Percentiles rank a stretch among this genome's conserved stretches.
These are phyloP conservation scores for Corydoras sp. DNA, from an alignment of 2,113 vertebrate genomes.

Conservation along the genomic window DNA sequence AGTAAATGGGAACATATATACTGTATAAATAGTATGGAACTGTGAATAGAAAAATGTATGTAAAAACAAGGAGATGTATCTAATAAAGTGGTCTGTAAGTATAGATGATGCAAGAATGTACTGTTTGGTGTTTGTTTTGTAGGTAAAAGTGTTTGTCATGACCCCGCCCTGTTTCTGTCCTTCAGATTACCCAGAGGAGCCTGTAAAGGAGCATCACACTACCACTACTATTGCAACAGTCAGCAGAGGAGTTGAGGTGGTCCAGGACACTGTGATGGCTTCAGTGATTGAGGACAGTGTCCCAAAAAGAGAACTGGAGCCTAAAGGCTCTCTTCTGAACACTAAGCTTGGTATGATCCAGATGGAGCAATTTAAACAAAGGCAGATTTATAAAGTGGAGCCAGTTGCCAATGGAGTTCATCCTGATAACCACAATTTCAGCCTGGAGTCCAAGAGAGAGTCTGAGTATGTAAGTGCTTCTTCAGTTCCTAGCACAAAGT, in stretches of 20 bases:
- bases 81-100: not conserved
- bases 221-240: conserved; percentile 50
- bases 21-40: no score
- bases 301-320: conserved; percentile 58
- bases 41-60: no score
- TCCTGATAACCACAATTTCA: conserved; percentile 85
- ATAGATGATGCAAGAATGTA: no score
- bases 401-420: conserved; percentile 71
- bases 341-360: conserved; percentile 73
- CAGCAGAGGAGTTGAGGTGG: conserved; percentile 22
- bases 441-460: conserved; percentile 84
- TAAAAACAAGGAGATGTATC: no score
- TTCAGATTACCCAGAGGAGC: conserved; percentile 73
- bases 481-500: not conserved
- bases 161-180: conserved; percentile 28
- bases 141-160: conserved; percentile 39
- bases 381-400: conserved; percentile 82
- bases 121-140: conserved; percentile 9
- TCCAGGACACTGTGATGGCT: conserved; percentile 35
- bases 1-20: no score
- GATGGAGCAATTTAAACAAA: conserved; percentile 80
- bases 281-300: conserved; percentile 54
- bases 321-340: conserved; percentile 63
- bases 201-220: conserved; percentile 62
- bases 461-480: conserved; percentile 84